A percentile compares a stretch with the other conserved stretches of the same genome.
These are phyloP conservation scores for Micrasema longulum DNA, from an alignment of 1,140 invertebrate species.

Conservation along the genomic window DNA sequence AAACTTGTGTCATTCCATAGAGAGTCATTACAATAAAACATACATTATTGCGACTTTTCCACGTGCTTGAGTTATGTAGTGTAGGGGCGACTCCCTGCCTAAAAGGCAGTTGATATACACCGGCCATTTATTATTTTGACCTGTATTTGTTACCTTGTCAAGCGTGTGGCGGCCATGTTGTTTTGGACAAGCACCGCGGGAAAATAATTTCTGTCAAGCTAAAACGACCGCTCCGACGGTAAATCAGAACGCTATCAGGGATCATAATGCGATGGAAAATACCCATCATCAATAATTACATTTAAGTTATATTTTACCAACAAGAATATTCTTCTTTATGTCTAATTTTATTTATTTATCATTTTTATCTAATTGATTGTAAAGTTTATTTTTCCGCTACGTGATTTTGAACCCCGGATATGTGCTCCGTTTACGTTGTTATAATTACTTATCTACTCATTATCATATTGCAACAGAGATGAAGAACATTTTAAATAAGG, in stretches of 20 bases:
- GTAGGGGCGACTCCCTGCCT: constrained; percentile 21
- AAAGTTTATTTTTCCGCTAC: no score
- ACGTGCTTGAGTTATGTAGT: constrained; percentile 22
- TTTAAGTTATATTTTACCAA: no score
- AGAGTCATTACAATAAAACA: constrained; percentile 40
- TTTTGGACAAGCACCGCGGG: constrained; percentile 22
- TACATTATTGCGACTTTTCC: constrained; percentile 44
- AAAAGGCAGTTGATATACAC: constrained; percentile 52
- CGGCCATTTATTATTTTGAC: constrained; percentile 54
- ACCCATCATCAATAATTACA: no score
- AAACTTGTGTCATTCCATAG: constrained; percentile 11
- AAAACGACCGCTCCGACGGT: background rate
- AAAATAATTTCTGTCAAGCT: constrained; percentile 35
- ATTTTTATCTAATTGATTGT: no score
- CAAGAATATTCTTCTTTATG: no score
- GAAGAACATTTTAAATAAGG: no score
- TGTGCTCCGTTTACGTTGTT: no score
- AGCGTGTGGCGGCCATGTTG: constrained; percentile 34
- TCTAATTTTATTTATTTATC: no score
- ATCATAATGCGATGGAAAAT: constrained; percentile 5
- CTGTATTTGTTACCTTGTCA: constrained; percentile 53
- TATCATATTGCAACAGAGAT: no score
- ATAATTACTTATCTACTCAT: no score
- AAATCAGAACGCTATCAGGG: background rate
- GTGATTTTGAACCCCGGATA: no score